Conservation (phyloP, 2,113 vertebrate species). For the Melanocharis versteri region DNA sequence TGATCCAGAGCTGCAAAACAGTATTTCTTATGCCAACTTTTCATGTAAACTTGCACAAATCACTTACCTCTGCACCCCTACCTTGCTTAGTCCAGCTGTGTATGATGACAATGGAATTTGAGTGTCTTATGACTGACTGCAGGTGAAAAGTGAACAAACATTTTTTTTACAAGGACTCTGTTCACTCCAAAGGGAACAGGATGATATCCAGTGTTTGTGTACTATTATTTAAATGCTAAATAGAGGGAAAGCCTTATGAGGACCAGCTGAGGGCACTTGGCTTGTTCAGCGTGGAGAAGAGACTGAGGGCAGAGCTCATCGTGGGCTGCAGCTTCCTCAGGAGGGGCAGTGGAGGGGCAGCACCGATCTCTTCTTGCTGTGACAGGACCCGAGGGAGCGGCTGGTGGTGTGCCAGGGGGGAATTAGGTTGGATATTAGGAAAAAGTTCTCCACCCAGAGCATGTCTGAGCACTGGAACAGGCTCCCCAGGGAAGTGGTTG, state of each 20-base stretch:
- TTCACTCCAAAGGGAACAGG: neutral
- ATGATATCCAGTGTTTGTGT: neutral
- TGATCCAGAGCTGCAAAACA: neutral
- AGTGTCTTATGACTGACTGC: neutral
- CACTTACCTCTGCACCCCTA: neutral
- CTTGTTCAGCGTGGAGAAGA: neutral
- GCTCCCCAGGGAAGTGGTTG: neutral
- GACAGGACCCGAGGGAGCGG: neutral
- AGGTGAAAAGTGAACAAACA: neutral
- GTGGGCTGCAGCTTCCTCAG: neutral
- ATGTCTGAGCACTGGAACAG: neutral
- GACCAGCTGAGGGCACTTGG: rapidly evolving
- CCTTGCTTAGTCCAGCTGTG: neutral
- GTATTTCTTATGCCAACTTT: neutral
- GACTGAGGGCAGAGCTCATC: neutral
- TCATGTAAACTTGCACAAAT: neutral
- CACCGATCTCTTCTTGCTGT: neutral
- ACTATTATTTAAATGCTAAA: neutral
- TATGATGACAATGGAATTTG: neutral
- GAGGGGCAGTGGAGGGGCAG: neutral
- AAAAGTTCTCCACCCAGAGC: neutral
- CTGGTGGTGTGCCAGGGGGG: neutral
- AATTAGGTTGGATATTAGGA: neutral
- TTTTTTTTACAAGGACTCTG: too few species aligned
- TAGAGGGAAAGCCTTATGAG: neutral